A percentile compares a stretch with the other conserved stretches of the same genome.
Conservation (phyloP, 2,113 vertebrate species). For the Nicator chloris region DNA sequence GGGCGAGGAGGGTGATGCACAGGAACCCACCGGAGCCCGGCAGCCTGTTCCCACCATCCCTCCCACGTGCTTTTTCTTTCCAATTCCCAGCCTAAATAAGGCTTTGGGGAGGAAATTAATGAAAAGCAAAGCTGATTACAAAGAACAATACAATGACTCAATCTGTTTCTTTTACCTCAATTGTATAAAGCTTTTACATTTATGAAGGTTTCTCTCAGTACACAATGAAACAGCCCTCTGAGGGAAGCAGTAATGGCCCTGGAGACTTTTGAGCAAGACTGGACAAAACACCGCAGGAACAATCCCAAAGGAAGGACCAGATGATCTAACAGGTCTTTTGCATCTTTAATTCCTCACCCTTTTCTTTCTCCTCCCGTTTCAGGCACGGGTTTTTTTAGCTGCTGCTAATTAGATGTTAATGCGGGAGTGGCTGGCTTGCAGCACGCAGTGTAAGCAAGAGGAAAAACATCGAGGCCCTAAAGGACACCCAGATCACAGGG, state of each 20-base stretch:
- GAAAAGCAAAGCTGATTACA: constrained; percentile 67
- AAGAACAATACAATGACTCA: constrained; percentile 68
- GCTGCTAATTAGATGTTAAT: constrained; percentile 32
- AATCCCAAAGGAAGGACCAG: constrained; percentile 36
- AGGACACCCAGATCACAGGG: background rate
- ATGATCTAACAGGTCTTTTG: constrained; percentile 58
- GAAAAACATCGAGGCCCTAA: background rate
- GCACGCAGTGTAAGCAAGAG: background rate
- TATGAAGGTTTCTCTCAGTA: constrained; percentile 30
- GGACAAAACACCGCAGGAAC: constrained; percentile 29
- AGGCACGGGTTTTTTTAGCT: background rate
- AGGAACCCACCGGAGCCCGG: background rate
- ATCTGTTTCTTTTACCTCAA: constrained; percentile 60
- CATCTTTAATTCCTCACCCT: constrained; percentile 38
- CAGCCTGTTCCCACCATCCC: constrained; percentile 11
- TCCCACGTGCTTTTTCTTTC: background rate
- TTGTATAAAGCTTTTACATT: constrained; percentile 54
- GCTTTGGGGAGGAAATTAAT: constrained; percentile 59
- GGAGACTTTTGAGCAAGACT: constrained; percentile 42
- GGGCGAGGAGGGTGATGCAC: background rate
- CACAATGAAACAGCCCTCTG: constrained; percentile 35
- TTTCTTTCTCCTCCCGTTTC: background rate
- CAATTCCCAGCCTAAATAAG: constrained; percentile 44
- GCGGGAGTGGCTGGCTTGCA: background rate
- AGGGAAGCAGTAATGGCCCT: constrained; percentile 37